Evolutionary conservation across 2,888 invertebrate species (phyloP).

Genomic region (Cenopis cana): DNA sequence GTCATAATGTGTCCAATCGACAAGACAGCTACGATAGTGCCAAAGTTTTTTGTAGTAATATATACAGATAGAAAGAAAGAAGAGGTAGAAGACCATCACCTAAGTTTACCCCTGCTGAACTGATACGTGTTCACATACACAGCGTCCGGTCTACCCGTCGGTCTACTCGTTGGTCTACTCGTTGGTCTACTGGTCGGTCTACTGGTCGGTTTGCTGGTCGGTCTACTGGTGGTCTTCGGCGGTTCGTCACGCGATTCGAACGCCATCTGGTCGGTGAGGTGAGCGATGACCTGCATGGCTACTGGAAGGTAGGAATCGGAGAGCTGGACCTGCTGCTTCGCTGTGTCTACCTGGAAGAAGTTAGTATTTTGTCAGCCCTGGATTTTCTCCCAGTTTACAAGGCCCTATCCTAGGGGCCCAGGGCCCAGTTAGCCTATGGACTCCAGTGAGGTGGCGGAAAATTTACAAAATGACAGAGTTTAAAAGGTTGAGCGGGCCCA

Average conservation of each 20-base stretch:
- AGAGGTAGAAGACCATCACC: constrained; percentile 59
- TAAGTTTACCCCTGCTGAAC: constrained; percentile 52
- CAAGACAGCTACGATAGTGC: neutral
- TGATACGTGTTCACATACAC: constrained; percentile 39
- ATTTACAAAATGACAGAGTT: too few species aligned
- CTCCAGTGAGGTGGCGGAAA: too few species aligned
- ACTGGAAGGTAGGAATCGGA: constrained; percentile 88
- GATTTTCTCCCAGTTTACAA: too few species aligned
- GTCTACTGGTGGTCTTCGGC: constrained; percentile 57
- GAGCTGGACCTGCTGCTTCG: constrained; percentile 80
- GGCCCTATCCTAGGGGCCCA: too few species aligned
- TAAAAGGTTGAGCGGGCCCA: too few species aligned
- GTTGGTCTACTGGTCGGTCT: constrained; percentile 65
- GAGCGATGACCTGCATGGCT: constrained; percentile 88
- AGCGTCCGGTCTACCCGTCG: constrained; percentile 31
- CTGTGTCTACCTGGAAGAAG: constrained; percentile 69
- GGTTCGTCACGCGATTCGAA: constrained; percentile 77
- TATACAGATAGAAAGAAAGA: constrained; percentile 24
- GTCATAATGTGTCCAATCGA: neutral
- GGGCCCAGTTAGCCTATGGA: too few species aligned
- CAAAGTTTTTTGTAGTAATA: neutral
- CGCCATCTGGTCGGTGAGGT: constrained; percentile 86
- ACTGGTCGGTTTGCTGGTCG: constrained; percentile 50
- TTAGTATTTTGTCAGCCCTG: too few species aligned
- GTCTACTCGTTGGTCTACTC: constrained; percentile 48